Evolutionary conservation across 1,140 invertebrate genomes (phyloP), one percentile per base, ranked within the genome.

Genomic region (Penaeus japonicus): DNA sequence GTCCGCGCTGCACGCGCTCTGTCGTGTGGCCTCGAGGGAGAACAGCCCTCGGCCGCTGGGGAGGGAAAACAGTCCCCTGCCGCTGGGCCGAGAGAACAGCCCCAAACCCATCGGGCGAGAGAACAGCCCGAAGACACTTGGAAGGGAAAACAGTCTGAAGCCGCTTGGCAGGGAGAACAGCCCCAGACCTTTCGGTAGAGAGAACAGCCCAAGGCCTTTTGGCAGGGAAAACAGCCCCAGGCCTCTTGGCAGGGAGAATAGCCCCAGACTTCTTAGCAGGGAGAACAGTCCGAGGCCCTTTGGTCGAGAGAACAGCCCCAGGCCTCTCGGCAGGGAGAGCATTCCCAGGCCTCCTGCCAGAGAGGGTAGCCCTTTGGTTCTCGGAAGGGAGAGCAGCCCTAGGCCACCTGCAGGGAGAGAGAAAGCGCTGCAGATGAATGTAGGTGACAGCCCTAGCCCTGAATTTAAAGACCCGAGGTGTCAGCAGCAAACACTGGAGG

Each of bases 21-120:
- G 55, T 35, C 85, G 79, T 27, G 39, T 84, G 24, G 65, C 75
- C 24, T 80, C 85, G 5, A 35, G 80, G 54, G 80, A 77, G 20
- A 77, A 54, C 27, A 88, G 80, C 35, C 70, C 80, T 62, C 47
- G 81, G 73, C 81, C 87, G 18, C 30, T 32, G 20, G 81, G 87
- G 27, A 82, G 87, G 54, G 87, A 88, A 30, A 88, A 88, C 78
- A 88, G 86, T 24, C 79, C 70, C 12, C 86, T 83, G 17, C 24
- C 62, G 3, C n/a, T 73, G 24, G n/a, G 20, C 20, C 70, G 17
- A n/a, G 27, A 30, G 70, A 73, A 24, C 27, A 73, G 35, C 27
- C 5, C 7, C 70, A 27, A 30, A 4, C 70, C 22, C 17, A 73
- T 73, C 30, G 15, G 35, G 20, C 35, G 27, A 7, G 70, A 73